Evolutionary conservation across 1,140 invertebrate genomes (phyloP).

Genomic region (Danaus melanippus): DNA sequence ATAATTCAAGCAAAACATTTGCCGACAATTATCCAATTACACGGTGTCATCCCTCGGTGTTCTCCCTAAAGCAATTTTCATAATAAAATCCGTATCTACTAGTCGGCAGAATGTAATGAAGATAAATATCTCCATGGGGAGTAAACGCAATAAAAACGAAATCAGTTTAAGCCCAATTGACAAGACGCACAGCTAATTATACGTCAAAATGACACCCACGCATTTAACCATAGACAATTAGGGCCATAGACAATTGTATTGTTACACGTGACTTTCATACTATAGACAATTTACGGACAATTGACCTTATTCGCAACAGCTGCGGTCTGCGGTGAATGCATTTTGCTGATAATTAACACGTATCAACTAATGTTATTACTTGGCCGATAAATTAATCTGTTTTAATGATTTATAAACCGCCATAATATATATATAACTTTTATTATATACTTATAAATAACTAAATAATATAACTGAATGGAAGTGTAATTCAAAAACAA

Average conservation of each 20-base stretch:
- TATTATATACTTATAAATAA: no score
- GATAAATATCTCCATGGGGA: constrained; percentile 65
- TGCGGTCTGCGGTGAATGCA: constrained; percentile 12
- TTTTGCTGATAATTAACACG: no score
- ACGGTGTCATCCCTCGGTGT: constrained; percentile 49
- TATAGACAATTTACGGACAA: constrained; percentile 33
- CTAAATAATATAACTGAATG: no score
- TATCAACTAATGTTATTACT: no score
- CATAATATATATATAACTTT: no score
- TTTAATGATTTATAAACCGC: no score
- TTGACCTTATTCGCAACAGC: constrained; percentile 29
- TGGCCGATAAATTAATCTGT: no score
- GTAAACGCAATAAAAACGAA: constrained; percentile 55
- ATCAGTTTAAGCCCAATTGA: constrained; percentile 66
- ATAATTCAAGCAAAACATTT: constrained; percentile 42
- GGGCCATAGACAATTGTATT: constrained; percentile 8
- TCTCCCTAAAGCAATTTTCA: constrained; percentile 56
- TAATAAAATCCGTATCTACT: constrained; percentile 63
- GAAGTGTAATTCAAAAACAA: no score
- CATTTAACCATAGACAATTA: constrained; percentile 8
- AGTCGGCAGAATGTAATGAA: constrained; percentile 56
- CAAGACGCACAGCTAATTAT: constrained; percentile 46
- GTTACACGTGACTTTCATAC: neutral
- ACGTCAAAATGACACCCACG: neutral
- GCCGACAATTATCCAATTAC: constrained; percentile 64